These are phyloP conservation scores for Sinella curviseta DNA, from an alignment of 1,140 invertebrate species.

Conservation along the genomic window DNA sequence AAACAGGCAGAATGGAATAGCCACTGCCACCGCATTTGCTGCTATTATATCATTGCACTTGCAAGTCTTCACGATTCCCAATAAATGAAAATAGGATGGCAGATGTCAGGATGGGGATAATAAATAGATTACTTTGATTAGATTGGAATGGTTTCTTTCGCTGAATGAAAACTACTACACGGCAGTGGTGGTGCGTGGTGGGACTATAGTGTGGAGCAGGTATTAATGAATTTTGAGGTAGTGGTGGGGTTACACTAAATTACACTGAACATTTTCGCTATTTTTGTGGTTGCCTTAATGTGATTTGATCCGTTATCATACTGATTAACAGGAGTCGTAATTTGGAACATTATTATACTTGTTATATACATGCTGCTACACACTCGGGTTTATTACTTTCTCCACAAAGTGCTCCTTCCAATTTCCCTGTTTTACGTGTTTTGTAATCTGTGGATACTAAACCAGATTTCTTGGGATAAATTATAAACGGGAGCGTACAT, in stretches of 20 bases:
- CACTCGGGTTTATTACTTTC: too few relatives aligned
- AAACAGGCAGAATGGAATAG: not conserved
- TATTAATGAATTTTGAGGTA: constrained; percentile 2
- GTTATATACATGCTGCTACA: too few relatives aligned
- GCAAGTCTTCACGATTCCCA: not conserved
- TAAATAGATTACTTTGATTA: constrained; percentile 24
- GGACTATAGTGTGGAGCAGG: not conserved
- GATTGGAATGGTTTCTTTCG: constrained; percentile 1
- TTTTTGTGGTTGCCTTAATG: not conserved
- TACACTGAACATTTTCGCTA: not conserved
- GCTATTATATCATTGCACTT: not conserved
- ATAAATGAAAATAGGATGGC: not conserved
- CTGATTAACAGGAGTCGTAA: not conserved
- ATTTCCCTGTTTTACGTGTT: too few relatives aligned
- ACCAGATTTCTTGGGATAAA: too few relatives aligned
- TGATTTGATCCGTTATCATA: not conserved
- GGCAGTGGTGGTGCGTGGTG: not conserved
- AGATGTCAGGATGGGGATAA: constrained; percentile 5
- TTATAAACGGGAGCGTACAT: too few relatives aligned
- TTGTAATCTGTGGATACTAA: too few relatives aligned
- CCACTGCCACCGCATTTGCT: not conserved
- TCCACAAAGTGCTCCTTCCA: too few relatives aligned
- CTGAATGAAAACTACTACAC: not conserved
- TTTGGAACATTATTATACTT: too few relatives aligned
- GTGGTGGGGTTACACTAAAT: not conserved